These are phyloP conservation scores for Rhogogaster chlorosoma DNA, from an alignment of 2,888 invertebrate species.

Conservation along the genomic window DNA sequence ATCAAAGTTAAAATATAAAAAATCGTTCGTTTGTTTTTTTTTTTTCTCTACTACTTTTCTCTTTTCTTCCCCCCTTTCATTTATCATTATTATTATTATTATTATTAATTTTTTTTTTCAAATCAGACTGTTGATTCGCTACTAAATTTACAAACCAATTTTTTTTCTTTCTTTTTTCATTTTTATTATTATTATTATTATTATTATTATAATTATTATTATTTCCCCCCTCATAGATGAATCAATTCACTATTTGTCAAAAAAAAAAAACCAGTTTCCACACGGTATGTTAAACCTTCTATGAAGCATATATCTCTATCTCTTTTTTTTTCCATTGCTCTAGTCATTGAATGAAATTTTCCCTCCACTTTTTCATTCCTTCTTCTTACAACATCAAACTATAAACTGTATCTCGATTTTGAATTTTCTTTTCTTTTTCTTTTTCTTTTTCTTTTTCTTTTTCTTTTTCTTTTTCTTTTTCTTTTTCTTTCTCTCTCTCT, in stretches of 20 bases:
- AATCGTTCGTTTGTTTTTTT: slow-evolving; percentile 51
- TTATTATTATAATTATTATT: too few relatives aligned
- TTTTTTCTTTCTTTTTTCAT: neutral
- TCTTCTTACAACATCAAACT: neutral
- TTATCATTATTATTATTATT: too few relatives aligned
- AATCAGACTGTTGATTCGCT: slow-evolving; percentile 15
- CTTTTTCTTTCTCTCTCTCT: too few relatives aligned
- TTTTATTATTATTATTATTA: too few relatives aligned
- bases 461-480: too few relatives aligned
- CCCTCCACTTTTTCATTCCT: neutral
- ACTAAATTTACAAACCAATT: slow-evolving; percentile 20
- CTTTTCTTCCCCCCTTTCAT: slow-evolving; percentile 51
- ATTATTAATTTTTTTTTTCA: slow-evolving; percentile 51
- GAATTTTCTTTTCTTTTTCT: neutral
- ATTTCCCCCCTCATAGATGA: neutral
- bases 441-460: too few relatives aligned
- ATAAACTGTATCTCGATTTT: neutral
- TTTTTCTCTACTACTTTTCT: slow-evolving; percentile 50
- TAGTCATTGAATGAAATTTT: neutral
- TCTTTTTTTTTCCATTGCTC: neutral
- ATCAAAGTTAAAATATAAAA: slow-evolving; percentile 41
- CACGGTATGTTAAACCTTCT: slow-evolving; percentile 5
- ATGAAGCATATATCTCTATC: neutral
- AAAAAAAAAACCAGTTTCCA: slow-evolving; percentile 39
- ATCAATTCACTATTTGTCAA: slow-evolving; percentile 33